phyloP scores from a whole-genome alignment of 2,888 invertebrate genomes.

The Zootermopsis nevadensis region DNA sequence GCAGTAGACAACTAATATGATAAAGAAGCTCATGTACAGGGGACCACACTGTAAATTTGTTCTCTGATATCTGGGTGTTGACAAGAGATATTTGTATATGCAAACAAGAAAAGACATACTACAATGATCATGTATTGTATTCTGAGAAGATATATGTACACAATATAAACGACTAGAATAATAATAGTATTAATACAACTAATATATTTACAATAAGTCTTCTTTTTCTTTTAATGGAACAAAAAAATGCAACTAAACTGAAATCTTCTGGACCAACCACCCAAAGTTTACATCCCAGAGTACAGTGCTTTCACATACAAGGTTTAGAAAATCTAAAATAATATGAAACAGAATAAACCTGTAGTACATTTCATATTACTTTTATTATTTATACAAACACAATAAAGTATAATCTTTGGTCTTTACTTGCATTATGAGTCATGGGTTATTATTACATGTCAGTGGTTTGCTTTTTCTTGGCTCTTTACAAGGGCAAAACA shows the following conservation, averaged over 20 bases:
- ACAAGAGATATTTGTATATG: too few species aligned
- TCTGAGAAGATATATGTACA: slow-evolving; percentile 8
- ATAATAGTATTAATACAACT: slow-evolving; percentile 18
- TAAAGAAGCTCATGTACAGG: too few species aligned
- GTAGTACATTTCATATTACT: neutral
- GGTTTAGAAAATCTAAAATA: neutral
- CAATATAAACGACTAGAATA: slow-evolving; percentile 14
- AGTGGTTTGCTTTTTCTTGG: neutral
- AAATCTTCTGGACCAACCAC: neutral
- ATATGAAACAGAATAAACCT: neutral
- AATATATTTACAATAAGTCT: neutral
- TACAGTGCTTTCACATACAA: neutral
- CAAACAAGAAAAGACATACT: neutral
- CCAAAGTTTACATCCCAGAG: neutral
- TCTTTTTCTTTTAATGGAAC: neutral
- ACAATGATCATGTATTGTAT: neutral
- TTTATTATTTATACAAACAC: neutral
- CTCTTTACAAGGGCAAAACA: neutral
- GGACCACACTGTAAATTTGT: too few species aligned
- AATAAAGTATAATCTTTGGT: neutral
- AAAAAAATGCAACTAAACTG: neutral
- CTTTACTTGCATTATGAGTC: neutral
- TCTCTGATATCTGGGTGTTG: too few species aligned
- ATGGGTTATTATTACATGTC: neutral
- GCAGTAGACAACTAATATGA: too few species aligned